Base-by-base conservation (phyloP, 2,113 vertebrate genomes). In the Hemibagrus wyckioides region DNA sequence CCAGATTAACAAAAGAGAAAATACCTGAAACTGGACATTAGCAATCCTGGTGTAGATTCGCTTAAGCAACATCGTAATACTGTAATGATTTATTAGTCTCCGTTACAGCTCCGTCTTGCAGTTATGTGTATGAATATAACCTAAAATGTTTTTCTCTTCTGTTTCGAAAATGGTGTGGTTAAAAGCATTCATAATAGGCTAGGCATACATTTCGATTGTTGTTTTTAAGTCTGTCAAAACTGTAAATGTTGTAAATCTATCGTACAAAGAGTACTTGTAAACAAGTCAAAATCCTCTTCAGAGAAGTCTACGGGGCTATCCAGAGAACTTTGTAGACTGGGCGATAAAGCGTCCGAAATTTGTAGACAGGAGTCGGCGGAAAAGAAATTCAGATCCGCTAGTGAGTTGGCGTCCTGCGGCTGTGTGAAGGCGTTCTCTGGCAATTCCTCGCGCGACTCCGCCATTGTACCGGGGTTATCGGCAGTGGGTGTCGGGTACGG, bases 201-300 rank as follows among this genome's bases (percentile, higher is more conserved):
- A 71, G 50, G 19, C 61, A 76, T 71, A 63, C 81, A 84, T 80
- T 84, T 90, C 87, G 88, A 91, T 90, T 91, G 92, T 90, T 92
- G 76, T 89, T 69, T 50, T 85, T 30, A 48, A 82, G 41, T 84
- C 54, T n/a, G 84, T 90, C 85, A 97, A 90, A 97, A 98, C 89
- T 96, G 94, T 79, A 98, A 92, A 85, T 96, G 94, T 23, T 97
- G 96, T 83, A 97, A 91, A 92, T 99, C 97, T 92, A 97, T 96
- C 28, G 96, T 93, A 92, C 97, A 98, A 90, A 99, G 95, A 63
- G 97, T 97, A 95, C 97, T 98, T 0, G 96, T 96, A 91, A 99
- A 98, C 82, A 98, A 92, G 89, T 99, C 98, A 92, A 99, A 95
- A 90, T 99, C 97, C 92, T 98, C 98, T 88, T 98, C 97, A 39